Evolutionary conservation across 2,888 invertebrate genomes (phyloP).

Genomic region (Cheilosia impressa): DNA sequence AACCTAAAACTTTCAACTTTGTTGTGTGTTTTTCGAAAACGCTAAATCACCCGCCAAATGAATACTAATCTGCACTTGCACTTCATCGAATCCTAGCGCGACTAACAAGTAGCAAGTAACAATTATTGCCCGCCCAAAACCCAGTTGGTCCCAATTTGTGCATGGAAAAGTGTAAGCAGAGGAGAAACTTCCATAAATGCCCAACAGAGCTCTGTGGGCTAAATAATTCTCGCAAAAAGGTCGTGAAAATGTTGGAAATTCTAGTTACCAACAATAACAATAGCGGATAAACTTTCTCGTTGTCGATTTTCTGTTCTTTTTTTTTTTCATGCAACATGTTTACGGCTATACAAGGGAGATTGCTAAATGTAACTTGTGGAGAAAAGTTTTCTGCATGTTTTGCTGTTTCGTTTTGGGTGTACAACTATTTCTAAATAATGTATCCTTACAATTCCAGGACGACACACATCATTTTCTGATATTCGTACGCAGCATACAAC

Average conservation of each 20-base stretch:
- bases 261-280: slow-evolving; percentile 11
- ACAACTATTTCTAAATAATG: slow-evolving; percentile 13
- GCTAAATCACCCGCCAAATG: neutral
- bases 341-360: slow-evolving; percentile 18
- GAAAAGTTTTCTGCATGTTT: slow-evolving; percentile 34
- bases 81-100: slow-evolving; percentile 44
- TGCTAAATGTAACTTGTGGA: slow-evolving; percentile 20
- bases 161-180: neutral
- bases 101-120: neutral
- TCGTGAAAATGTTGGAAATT: slow-evolving; percentile 31
- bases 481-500: slow-evolving; percentile 98
- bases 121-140: neutral
- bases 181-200: slow-evolving; percentile 44
- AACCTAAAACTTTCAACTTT: neutral
- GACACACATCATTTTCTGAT: slow-evolving; percentile 97
- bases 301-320: neutral
- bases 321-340: slow-evolving; percentile 59
- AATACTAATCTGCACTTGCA: slow-evolving; percentile 10
- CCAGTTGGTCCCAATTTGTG: slow-evolving; percentile 24
- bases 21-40: neutral
- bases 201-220: slow-evolving; percentile 49
- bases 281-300: slow-evolving; percentile 39
- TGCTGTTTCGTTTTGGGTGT: slow-evolving; percentile 23
- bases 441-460: slow-evolving; percentile 96
- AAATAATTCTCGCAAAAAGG: slow-evolving; percentile 35